Percentiles rank a stretch among this genome's conserved stretches.
Conservation (phyloP, 92 coral and sea anemone species). For the Diadumene lineata region DNA sequence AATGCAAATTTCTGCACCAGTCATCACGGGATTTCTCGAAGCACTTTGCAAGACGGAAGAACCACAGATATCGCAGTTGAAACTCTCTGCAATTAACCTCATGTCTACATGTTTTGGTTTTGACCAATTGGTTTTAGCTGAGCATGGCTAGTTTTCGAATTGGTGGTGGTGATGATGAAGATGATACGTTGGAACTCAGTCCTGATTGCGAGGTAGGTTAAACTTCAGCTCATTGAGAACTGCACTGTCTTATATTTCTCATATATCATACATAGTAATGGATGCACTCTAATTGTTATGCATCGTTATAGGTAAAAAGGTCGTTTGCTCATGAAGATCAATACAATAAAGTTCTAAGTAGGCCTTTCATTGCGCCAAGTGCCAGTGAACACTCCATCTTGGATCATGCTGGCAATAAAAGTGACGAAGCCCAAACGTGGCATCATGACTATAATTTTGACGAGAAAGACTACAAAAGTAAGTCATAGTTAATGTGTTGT, state of each 20-base stretch:
- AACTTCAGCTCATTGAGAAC: not conserved
- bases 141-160: slow-evolving; percentile 28
- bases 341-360: slow-evolving; percentile 69
- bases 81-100: slow-evolving; percentile 7
- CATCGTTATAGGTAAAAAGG: slow-evolving; percentile 36
- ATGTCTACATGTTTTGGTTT: slow-evolving; percentile 14
- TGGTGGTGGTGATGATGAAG: not conserved
- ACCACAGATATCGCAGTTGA: not conserved
- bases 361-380: slow-evolving; percentile 66
- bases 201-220: slow-evolving; percentile 23
- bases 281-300: not conserved
- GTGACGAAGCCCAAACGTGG: slow-evolving; percentile 57
- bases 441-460: slow-evolving; percentile 77
- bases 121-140: slow-evolving; percentile 21
- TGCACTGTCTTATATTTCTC: too few relatives aligned
- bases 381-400: slow-evolving; percentile 26
- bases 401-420: slow-evolving; percentile 18
- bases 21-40: slow-evolving; percentile 11
- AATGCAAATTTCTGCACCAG: not conserved
- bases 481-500: slow-evolving; percentile 19
- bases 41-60: slow-evolving; percentile 18
- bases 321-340: slow-evolving; percentile 48
- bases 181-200: slow-evolving; percentile 15
- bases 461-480: slow-evolving; percentile 82
- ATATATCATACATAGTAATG: not conserved